Evolutionary conservation across 2,797 vertebrate genomes (phyloP).

Genomic region (Mallotus villosus): DNA sequence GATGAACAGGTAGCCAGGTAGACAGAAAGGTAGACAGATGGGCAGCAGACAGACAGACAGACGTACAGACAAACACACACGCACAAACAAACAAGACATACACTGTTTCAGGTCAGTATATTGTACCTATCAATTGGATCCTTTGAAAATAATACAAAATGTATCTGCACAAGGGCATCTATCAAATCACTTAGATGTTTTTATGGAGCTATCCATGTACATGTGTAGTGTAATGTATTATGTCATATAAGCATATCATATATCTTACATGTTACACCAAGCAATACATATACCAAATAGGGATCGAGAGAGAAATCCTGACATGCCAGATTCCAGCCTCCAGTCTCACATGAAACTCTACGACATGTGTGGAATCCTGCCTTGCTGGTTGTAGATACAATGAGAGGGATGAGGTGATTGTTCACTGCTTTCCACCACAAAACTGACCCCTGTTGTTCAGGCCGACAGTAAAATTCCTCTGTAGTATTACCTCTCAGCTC

Average conservation of each 20-base stretch:
- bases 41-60: not conserved
- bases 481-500: too few species aligned
- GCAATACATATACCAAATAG: too few species aligned
- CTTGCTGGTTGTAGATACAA: conserved; percentile 43
- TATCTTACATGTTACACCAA: too few species aligned
- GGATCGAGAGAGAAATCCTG: conserved; percentile 49
- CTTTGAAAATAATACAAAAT: not conserved
- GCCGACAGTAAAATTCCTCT: too few species aligned
- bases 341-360: conserved; percentile 46
- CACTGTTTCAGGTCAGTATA: not conserved
- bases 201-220: too few species aligned
- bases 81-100: not conserved
- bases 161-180: not conserved
- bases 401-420: conserved; percentile 53
- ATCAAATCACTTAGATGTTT: not conserved
- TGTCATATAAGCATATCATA: too few species aligned
- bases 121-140: too few species aligned
- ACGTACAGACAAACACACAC: conserved; percentile 4
- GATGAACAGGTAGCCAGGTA: not conserved
- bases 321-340: conserved; percentile 64
- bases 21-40: conserved; percentile 11
- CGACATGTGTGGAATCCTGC: conserved; percentile 59
- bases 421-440: conserved; percentile 36
- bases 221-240: too few species aligned
- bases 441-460: too few species aligned